Evolutionary conservation across 2,113 vertebrate species (phyloP), one percentile per base, ranked within the genome.

Genomic region (Emydocephalus ijimae): DNA sequence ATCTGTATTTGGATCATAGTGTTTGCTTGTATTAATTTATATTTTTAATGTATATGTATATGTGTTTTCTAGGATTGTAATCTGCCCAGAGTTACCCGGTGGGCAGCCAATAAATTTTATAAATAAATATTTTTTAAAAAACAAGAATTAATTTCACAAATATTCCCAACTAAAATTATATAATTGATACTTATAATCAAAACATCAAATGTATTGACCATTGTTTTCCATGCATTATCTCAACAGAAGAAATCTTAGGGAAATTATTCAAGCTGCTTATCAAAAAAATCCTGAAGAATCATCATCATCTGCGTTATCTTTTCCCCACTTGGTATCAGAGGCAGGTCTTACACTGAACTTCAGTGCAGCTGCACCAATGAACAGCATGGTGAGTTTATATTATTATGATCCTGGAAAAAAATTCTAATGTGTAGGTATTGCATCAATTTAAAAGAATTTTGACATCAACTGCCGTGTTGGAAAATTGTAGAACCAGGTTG

Each of bases 321-420:
- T 98, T 98, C 99, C 99, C 1, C 98, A 98, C 45, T 94, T 99
- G 89, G 96, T 98, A 26, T 90, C 96, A 23, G 98, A 99, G 81
- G 97, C 97, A 3, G 96, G 97, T 48, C 94, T 98, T 9, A 94
- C 96, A 0, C 91, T 99, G 64, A 98, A 98, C 93, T 99, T 99
- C 95, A 98, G 98, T 59, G 98, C 98, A 52, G 98, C 98, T 18
- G 98, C 99, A 5, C 97, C 99, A 55, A 98, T 98, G 95, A 99
- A 97, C 92, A 99, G 98, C 85, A 98, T 98, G 98, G 99, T 99
- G 93, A 97, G 96, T 39, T 0, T 87, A 94, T 69, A 93, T 94
- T 69, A 93, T 94, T 29, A 29, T 34, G 87, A 55, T 92, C 93
- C 14, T 88, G 45, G 87, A 34, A 87, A 64, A 64, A 50, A 7